phyloP scores from a whole-genome alignment of 1,140 invertebrate genomes.

The Psilanteris sp. region DNA sequence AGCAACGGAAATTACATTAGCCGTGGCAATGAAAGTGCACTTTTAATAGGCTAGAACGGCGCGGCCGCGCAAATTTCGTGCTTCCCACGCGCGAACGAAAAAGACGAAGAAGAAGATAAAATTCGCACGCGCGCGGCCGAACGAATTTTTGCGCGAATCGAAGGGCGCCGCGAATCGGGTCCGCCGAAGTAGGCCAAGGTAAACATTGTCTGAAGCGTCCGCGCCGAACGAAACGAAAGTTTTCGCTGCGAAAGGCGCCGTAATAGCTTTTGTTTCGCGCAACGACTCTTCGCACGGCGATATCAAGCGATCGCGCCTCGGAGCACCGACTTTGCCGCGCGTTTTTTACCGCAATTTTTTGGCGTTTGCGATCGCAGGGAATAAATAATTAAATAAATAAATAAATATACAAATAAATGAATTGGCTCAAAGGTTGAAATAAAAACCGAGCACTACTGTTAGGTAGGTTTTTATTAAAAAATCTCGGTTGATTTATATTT shows the following conservation, averaged over 20 bases:
- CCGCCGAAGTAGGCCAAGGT: conserved; percentile 48
- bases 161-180: conserved; percentile 18
- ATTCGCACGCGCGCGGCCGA: background rate
- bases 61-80: background rate
- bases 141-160: conserved; percentile 30
- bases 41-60: conserved; percentile 8
- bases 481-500: too few species aligned
- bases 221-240: conserved; percentile 39
- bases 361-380: too few species aligned
- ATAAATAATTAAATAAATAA: too few species aligned
- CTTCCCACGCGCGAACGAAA: background rate
- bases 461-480: too few species aligned
- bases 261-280: conserved; percentile 6
- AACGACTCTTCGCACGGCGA: too few species aligned
- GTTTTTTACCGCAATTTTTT: too few species aligned
- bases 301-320: too few species aligned
- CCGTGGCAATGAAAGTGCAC: conserved; percentile 54
- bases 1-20: conserved; percentile 43
- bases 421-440: too few species aligned
- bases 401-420: too few species aligned
- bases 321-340: too few species aligned
- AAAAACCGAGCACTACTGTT: too few species aligned
- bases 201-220: conserved; percentile 22
- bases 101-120: background rate
- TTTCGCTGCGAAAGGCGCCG: conserved; percentile 3